A percentile compares a stretch with the other conserved stretches of the same genome.
phyloP scores from a whole-genome alignment of 2,113 vertebrate species.

The Centrocercus urophasianus region DNA sequence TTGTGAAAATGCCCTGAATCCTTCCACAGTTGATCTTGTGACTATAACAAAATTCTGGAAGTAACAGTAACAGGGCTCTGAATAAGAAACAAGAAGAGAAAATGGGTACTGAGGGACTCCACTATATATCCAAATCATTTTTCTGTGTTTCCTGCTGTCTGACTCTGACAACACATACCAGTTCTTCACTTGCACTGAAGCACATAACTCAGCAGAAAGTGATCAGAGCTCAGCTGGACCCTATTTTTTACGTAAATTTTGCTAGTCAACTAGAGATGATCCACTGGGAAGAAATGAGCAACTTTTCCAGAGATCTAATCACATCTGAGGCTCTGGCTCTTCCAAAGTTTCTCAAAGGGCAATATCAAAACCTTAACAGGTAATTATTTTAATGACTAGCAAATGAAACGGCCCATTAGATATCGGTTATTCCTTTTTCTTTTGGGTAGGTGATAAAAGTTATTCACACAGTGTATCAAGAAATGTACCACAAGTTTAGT shows the following conservation, averaged over 20 bases:
- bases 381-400: slow-evolving; percentile 26
- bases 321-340: slow-evolving; percentile 14
- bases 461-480: neutral
- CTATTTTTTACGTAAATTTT: slow-evolving; percentile 58
- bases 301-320: slow-evolving; percentile 57
- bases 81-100: slow-evolving; percentile 26
- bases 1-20: neutral
- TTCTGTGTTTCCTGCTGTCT: slow-evolving; percentile 31
- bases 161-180: slow-evolving; percentile 22
- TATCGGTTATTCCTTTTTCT: neutral
- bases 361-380: slow-evolving; percentile 33
- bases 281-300: slow-evolving; percentile 23
- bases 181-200: slow-evolving; percentile 14
- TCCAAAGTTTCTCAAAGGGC: slow-evolving; percentile 16
- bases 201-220: slow-evolving; percentile 36
- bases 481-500: neutral
- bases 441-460: neutral
- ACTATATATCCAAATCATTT: neutral
- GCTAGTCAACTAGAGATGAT: slow-evolving; percentile 10
- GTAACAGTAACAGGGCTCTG: neutral
- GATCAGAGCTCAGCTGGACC: slow-evolving; percentile 67
- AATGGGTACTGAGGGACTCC: neutral
- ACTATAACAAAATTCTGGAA: neutral
- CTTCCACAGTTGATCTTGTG: neutral
- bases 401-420: slow-evolving; percentile 20